phyloP scores from a whole-genome alignment of 2,113 vertebrate genomes.

The Anser brachyrhynchus region DNA sequence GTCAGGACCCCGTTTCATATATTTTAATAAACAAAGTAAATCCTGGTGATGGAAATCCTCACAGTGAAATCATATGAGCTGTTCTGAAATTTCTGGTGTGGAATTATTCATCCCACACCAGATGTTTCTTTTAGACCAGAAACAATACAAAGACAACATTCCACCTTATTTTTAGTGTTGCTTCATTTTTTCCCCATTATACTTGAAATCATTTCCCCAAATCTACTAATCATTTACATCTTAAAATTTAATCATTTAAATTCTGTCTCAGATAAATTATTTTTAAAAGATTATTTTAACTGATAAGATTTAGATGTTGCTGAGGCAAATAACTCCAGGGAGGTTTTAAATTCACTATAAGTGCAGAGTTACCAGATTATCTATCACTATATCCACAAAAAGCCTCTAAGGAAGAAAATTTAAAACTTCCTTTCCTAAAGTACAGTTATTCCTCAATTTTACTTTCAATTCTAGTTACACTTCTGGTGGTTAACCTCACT shows the following conservation, averaged over 20 bases:
- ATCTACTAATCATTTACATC: not conserved
- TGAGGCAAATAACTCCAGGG: not conserved
- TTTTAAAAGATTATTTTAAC: not conserved
- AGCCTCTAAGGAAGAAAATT: not conserved
- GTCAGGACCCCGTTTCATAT: accelerated
- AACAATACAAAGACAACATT: not conserved
- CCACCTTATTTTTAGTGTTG: not conserved
- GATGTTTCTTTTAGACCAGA: not conserved
- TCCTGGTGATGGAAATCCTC: not conserved
- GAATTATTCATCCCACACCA: not conserved
- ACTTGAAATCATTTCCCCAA: not conserved
- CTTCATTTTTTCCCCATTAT: not conserved
- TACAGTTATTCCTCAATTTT: not conserved
- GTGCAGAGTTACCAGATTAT: not conserved
- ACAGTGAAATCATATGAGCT: not conserved
- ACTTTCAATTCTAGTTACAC: not conserved
- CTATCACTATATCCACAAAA: not conserved
- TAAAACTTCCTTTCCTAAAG: not conserved
- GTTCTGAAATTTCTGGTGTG: not conserved
- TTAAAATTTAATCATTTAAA: not conserved
- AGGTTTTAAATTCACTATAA: not conserved
- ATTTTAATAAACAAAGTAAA: not conserved
- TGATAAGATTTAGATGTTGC: not conserved
- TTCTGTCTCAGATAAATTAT: not conserved
- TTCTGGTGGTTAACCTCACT: not conserved